These are phyloP conservation scores for Fragum sueziense DNA, from an alignment of 2,888 invertebrate genomes.

Conservation along the genomic window DNA sequence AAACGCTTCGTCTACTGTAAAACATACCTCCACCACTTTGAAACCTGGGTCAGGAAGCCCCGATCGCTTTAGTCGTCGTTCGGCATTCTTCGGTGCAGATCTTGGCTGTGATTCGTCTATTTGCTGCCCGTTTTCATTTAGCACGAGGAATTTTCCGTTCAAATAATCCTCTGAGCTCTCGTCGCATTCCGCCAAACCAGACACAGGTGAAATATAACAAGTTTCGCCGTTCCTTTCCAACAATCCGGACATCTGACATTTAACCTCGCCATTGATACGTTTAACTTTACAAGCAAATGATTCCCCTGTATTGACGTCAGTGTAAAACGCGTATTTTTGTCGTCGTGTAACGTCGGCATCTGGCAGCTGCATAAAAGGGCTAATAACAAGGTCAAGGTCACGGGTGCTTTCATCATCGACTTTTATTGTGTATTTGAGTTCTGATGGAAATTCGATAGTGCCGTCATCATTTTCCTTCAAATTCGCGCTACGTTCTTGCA, in stretches of 20 bases:
- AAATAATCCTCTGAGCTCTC: neutral
- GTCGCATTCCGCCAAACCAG: neutral
- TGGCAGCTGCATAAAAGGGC: neutral
- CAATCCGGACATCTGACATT: neutral
- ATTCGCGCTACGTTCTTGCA: neutral
- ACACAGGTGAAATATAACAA: neutral
- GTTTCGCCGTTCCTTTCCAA: neutral
- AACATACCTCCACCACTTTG: neutral
- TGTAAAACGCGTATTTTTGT: neutral
- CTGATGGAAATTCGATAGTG: neutral
- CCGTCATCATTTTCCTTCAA: neutral
- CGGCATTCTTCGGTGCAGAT: neutral
- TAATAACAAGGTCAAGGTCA: neutral
- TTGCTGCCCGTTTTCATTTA: neutral
- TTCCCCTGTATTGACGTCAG: neutral
- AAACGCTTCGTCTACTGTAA: neutral
- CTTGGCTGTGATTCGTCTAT: neutral
- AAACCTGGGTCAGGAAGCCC: neutral
- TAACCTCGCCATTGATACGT: neutral
- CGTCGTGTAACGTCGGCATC: neutral
- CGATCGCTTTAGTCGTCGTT: neutral
- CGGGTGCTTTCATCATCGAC: neutral
- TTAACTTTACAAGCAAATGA: neutral
- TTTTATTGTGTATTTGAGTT: neutral
- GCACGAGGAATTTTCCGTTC: neutral